These are phyloP conservation scores for Calephelis virginiensis DNA, from an alignment of 1,140 invertebrate species.

Conservation along the genomic window DNA sequence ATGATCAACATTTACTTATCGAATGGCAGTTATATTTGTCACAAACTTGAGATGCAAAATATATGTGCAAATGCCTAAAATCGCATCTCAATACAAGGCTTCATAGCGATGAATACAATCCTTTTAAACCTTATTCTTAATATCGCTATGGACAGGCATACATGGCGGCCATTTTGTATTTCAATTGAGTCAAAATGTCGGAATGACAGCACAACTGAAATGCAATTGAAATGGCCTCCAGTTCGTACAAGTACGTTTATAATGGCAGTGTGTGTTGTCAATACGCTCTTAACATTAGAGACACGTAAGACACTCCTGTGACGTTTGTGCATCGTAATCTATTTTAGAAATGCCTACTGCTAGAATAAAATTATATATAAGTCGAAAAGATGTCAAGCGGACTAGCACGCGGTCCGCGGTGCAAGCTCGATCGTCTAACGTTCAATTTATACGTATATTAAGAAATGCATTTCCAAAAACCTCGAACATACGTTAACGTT, in stretches of 20 bases:
- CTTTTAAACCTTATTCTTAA: constrained; percentile 33
- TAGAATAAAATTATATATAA: constrained; percentile 67
- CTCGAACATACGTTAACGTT: constrained; percentile 62
- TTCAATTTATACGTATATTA: constrained; percentile 65
- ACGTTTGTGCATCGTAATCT: constrained; percentile 65
- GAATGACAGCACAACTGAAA: not conserved
- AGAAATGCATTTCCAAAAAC: constrained; percentile 72
- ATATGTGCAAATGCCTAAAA: constrained; percentile 37
- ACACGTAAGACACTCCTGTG: constrained; percentile 67
- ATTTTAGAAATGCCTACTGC: constrained; percentile 64
- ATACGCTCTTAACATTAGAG: constrained; percentile 45
- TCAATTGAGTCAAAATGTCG: not conserved
- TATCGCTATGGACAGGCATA: constrained; percentile 30
- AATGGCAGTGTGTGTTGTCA: constrained; percentile 75
- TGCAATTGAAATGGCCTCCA: constrained; percentile 42
- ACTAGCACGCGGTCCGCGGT: constrained; percentile 69
- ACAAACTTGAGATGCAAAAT: constrained; percentile 56
- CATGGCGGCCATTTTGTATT: not conserved
- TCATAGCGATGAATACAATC: constrained; percentile 48
- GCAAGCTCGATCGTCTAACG: constrained; percentile 64
- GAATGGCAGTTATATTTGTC: constrained; percentile 76
- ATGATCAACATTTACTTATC: constrained; percentile 74
- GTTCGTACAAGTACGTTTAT: constrained; percentile 56
- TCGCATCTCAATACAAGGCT: constrained; percentile 67
- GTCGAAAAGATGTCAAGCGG: constrained; percentile 62